Conservation (phyloP, 1,140 invertebrate species). For the Monochamus saltuarius region DNA sequence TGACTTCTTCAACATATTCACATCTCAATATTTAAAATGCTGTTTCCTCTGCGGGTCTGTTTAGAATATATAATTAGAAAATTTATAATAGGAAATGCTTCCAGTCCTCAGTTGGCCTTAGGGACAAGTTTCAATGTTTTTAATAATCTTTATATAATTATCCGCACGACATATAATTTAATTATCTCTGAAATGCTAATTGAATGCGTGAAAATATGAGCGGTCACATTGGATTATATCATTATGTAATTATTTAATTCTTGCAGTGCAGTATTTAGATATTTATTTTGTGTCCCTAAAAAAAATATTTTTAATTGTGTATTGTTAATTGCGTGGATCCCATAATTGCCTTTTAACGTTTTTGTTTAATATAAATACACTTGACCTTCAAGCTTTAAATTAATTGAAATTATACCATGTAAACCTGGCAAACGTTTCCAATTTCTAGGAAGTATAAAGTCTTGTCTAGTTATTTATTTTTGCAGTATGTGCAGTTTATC, state of each 20-base stretch:
- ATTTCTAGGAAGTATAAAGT: neutral
- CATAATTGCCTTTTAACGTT: too few species aligned
- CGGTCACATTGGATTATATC: neutral
- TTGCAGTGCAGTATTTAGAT: too few species aligned
- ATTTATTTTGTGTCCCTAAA: too few species aligned
- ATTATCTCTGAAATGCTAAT: neutral
- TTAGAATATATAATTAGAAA: conserved; percentile 39
- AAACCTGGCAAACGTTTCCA: neutral
- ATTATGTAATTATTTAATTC: neutral
- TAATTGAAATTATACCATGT: neutral
- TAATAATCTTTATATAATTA: conserved; percentile 1
- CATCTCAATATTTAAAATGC: conserved; percentile 37
- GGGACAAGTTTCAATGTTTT: conserved; percentile 5
- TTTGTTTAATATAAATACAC: neutral
- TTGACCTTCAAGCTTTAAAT: neutral
- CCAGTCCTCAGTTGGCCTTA: conserved; percentile 5
- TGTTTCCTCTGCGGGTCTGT: conserved; percentile 38
- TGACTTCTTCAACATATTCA: conserved; percentile 27
- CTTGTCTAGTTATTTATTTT: too few species aligned
- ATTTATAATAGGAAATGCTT: conserved; percentile 22
- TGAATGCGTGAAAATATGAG: neutral
- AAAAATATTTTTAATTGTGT: too few species aligned
- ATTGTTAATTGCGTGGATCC: too few species aligned
- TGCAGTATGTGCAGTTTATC: too few species aligned
- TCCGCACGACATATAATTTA: neutral